Evolutionary conservation across 53 echinoderm and acorn worm genomes (phyloP), one percentile per base, ranked within the genome.

Genomic region (Holothuria leucospilota): DNA sequence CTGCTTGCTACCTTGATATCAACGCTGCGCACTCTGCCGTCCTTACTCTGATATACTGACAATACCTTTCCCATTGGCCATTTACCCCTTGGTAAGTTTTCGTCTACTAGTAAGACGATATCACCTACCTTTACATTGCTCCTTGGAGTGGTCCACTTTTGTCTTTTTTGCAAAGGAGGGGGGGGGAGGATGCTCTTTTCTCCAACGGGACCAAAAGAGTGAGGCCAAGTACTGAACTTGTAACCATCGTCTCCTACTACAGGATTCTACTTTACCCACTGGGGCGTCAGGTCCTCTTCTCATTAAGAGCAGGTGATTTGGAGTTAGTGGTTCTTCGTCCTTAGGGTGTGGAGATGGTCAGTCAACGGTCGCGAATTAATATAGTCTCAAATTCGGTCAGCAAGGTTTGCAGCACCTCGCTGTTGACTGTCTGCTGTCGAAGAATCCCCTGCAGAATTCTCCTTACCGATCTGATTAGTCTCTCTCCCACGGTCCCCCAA

Each of bases 41-140:
- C 88, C 7, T 83, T 88, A 49, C 88, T 69, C 30, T 69, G 69
- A 27, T 58, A 13, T 1, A 83, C 88, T 14, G 69, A 30, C 0
- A 56, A 15, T 8, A 88, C 82, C 56, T 5, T 88, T 13, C 83
- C 83, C 71, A 88, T 70, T 2, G 71, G 61, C 88, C 88, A 88
- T 20, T 63, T 88, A 0, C 88, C 88, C 68, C 88, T 82, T 3
- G 88, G 88, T 23, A 69, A 7, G 0, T 27, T 18, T 29, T 60
- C 88, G 15, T 88, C 88, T 27, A 51, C 69, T 13, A 88, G 34
- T 0, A 88, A 52, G 0, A 88, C 81, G 0, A 88, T 81, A 58
- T 88, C 88, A 68, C 69, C 20, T 49, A 34, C 34, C 34, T 34
- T 34, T 34, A 34, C 34, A 34, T 27, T 82, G 14, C 6, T 49